phyloP scores from a whole-genome alignment of 2,888 invertebrate species.

The Eupithecia exiguata region DNA sequence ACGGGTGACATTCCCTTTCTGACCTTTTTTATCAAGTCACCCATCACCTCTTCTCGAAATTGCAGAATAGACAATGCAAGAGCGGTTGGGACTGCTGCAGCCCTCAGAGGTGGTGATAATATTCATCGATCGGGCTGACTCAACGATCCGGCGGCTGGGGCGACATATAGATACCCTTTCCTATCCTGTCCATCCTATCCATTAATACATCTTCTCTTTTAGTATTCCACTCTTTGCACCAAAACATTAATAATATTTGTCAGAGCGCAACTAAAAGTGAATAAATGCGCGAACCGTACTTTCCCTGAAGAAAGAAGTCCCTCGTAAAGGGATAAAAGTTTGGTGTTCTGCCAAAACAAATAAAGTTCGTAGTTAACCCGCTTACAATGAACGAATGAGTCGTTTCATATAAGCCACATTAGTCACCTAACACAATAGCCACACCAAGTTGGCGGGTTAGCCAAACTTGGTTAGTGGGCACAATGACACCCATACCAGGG shows the following conservation, averaged over 20 bases:
- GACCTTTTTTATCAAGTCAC: background rate
- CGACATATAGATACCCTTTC: too few relatives aligned
- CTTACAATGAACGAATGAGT: background rate
- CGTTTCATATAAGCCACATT: conserved; percentile 28
- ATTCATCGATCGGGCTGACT: background rate
- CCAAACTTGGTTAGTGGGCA: conserved; percentile 31
- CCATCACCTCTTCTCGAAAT: background rate
- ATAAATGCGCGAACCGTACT: too few relatives aligned
- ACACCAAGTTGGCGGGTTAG: conserved; percentile 31
- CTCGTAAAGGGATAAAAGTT: too few relatives aligned
- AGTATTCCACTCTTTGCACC: background rate
- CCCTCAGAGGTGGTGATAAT: background rate
- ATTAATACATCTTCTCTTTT: background rate
- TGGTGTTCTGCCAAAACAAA: too few relatives aligned
- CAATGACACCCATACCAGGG: conserved; percentile 33
- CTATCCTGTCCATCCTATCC: background rate
- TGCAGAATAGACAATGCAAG: background rate
- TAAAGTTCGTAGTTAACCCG: too few relatives aligned
- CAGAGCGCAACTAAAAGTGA: background rate
- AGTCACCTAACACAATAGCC: conserved; percentile 39
- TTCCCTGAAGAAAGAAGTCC: too few relatives aligned
- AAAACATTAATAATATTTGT: background rate
- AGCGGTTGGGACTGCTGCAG: background rate
- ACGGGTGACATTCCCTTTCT: background rate
- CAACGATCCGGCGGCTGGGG: too few relatives aligned